Evolutionary conservation across 2,888 invertebrate genomes (phyloP).

Genomic region (Acronicta aceris): DNA sequence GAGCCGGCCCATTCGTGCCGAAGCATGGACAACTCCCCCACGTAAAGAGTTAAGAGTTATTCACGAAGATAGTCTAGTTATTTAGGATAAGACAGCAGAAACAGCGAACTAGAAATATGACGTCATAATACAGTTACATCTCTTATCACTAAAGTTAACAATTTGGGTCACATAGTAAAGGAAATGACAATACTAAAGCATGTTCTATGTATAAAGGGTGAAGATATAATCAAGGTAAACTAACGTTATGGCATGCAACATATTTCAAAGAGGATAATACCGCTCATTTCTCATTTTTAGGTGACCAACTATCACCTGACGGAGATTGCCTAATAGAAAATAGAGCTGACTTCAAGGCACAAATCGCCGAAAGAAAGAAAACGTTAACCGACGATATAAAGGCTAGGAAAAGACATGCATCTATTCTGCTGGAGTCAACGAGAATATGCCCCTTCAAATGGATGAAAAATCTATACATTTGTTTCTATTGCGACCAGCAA

Average conservation of each 20-base stretch:
- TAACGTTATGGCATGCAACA: slow-evolving; percentile 35
- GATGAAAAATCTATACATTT: slow-evolving; percentile 79
- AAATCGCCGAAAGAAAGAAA: slow-evolving; percentile 54
- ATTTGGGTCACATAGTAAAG: too few relatives aligned
- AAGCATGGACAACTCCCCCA: too few relatives aligned
- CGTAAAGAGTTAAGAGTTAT: too few relatives aligned
- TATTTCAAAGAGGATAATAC: slow-evolving; percentile 44
- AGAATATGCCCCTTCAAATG: slow-evolving; percentile 82
- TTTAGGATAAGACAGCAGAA: too few relatives aligned
- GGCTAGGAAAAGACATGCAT: slow-evolving; percentile 71
- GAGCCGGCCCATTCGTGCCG: too few relatives aligned
- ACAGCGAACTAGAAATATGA: too few relatives aligned
- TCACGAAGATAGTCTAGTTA: too few relatives aligned
- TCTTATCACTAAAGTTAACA: too few relatives aligned
- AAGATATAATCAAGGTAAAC: slow-evolving; percentile 9
- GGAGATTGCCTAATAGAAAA: slow-evolving; percentile 42
- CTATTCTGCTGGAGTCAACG: slow-evolving; percentile 72
- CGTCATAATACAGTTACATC: too few relatives aligned
- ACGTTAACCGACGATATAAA: slow-evolving; percentile 65
- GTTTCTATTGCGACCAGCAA: slow-evolving; percentile 77
- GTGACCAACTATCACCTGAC: slow-evolving; percentile 66
- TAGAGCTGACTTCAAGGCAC: slow-evolving; percentile 40
- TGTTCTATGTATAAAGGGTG: slow-evolving; percentile 22
- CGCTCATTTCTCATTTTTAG: slow-evolving; percentile 83
- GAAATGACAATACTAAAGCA: slow-evolving; percentile 24